Evolutionary conservation across 2,888 invertebrate genomes (phyloP), one percentile per base, ranked within the genome.

Genomic region (Crepidodera aurea): DNA sequence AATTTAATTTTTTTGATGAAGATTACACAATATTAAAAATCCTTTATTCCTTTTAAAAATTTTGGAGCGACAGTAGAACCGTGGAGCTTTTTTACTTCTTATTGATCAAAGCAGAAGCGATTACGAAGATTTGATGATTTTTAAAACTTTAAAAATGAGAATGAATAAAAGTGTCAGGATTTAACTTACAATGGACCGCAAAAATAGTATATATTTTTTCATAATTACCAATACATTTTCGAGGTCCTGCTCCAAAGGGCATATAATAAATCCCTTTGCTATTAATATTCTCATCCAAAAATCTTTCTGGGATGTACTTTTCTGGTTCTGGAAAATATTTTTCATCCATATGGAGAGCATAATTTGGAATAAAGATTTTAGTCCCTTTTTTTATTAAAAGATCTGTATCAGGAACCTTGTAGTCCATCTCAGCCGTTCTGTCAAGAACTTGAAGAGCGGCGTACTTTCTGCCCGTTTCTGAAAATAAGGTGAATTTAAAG

Each of bases 211-310:
- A 32, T 32, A 32, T 32, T 86, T 76, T 13, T 25, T n/a, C 6
- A 32, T 16, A 40, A 51, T 61, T 70, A 78, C 78, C 79, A 32
- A 79, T 76, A 66, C 80, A 80, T 27, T 70, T 70, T 58, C 77
- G 71, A 2, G 79, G 79, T 10, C 79, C 79, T 55, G 75, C 75
- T 6, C 79, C 79, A 63, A 79, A 79, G 0, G 79, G 78, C 53
- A 78, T 50, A 54, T 71, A 77, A n/a, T 62, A 56, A 25, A 65
- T 64, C 10, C 60, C 65, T 18, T 60, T 57, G 19, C 53, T 51
- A 16, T 53, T 66, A 2, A 16, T 27, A 51, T 62, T 67, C 12
- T 67, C 61, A 29, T 69, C 69, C 18, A 60, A 57, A 60, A 73
- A 74, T 37, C 71, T 39, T 18, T 73, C 72, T 7, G 74, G 73